Conservation (phyloP, 2,888 invertebrate genomes). For the Xestobium rufovillosum region DNA sequence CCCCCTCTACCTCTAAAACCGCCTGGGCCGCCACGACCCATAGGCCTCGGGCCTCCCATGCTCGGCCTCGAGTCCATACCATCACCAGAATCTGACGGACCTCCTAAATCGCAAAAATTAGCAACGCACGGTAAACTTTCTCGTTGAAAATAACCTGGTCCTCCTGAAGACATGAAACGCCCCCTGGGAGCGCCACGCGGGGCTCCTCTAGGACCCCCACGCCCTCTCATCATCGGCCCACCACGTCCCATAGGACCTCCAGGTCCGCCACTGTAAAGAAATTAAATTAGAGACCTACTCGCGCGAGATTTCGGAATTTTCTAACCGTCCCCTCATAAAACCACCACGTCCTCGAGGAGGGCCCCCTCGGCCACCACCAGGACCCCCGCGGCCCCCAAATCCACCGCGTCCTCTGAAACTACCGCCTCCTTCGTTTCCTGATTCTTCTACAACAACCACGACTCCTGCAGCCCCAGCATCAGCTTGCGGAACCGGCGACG, state of each 20-base stretch:
- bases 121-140: too few species aligned
- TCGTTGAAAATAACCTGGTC: too few species aligned
- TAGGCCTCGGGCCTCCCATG: slow-evolving; percentile 23
- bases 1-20: slow-evolving; percentile 21
- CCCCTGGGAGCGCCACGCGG: slow-evolving; percentile 27
- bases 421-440: slow-evolving; percentile 14
- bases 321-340: slow-evolving; percentile 24
- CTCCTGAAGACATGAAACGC: slow-evolving; percentile 25
- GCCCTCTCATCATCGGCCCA: slow-evolving; percentile 29
- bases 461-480: background rate
- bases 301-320: background rate
- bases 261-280: slow-evolving; percentile 11
- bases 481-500: too few species aligned
- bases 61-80: slow-evolving; percentile 12
- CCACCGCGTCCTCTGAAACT: slow-evolving; percentile 20
- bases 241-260: slow-evolving; percentile 24
- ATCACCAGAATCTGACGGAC: slow-evolving; percentile 17
- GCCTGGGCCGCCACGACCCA: slow-evolving; percentile 26
- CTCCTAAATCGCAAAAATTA: too few species aligned
- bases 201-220: slow-evolving; percentile 27
- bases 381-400: slow-evolving; percentile 16
- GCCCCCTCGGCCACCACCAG: slow-evolving; percentile 21
- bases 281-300: background rate
- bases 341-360: slow-evolving; percentile 23
- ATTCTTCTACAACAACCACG: background rate